Evolutionary conservation across 2,888 invertebrate genomes (phyloP).

Genomic region (Phrixothrix hirtus): DNA sequence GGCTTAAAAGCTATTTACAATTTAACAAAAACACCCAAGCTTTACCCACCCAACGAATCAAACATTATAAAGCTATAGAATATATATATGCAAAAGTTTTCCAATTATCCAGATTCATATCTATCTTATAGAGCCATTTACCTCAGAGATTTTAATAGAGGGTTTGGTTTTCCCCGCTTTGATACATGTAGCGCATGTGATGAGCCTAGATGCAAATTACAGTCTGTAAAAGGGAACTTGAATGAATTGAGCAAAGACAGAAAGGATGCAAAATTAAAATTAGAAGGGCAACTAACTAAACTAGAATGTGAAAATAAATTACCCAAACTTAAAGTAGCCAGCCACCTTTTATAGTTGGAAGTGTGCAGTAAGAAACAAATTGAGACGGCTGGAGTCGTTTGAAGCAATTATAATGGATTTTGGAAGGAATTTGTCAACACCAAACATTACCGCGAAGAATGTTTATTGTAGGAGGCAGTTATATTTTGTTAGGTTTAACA

Average conservation of each 20-base stretch:
- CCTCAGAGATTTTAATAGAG: slow-evolving; percentile 31
- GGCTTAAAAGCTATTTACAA: too few species aligned
- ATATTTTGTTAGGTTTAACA: slow-evolving; percentile 37
- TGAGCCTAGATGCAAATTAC: slow-evolving; percentile 4
- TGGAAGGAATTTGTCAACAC: slow-evolving; percentile 4
- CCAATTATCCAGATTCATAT: too few species aligned
- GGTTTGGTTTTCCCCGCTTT: slow-evolving; percentile 35
- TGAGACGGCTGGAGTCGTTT: too few species aligned
- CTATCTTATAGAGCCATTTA: slow-evolving; percentile 33
- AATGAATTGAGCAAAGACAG: not conserved
- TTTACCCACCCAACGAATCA: too few species aligned
- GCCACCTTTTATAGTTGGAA: too few species aligned
- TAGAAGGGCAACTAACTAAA: not conserved
- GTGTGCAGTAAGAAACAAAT: too few species aligned
- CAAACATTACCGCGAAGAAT: slow-evolving; percentile 20
- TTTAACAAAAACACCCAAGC: too few species aligned
- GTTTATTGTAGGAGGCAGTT: slow-evolving; percentile 31
- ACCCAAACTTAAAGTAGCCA: too few species aligned
- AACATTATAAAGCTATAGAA: too few species aligned
- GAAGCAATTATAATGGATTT: slow-evolving; percentile 9
- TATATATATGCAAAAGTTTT: too few species aligned
- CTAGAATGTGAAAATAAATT: not conserved
- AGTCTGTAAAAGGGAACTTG: not conserved
- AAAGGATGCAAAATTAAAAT: not conserved
- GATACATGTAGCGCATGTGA: slow-evolving; percentile 35